phyloP scores from a whole-genome alignment of 2,113 vertebrate genomes.

The Orycteropus afer region DNA sequence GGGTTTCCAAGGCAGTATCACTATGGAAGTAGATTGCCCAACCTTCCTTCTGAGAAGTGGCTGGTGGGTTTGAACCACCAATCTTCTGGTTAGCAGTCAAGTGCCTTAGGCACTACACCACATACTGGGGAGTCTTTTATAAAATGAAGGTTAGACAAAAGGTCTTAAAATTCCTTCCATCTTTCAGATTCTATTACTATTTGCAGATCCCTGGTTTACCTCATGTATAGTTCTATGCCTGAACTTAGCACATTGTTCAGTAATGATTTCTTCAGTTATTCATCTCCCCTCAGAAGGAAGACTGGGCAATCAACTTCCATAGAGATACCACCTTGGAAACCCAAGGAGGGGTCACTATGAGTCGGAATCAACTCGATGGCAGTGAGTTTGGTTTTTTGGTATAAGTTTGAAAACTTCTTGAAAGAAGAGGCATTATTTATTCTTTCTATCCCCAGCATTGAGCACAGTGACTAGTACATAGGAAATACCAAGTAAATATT shows the following conservation, averaged over 20 bases:
- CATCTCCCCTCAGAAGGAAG: too few species aligned
- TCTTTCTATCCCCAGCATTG: background rate
- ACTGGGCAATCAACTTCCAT: too few species aligned
- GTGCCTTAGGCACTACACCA: too few species aligned
- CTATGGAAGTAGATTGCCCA: too few species aligned
- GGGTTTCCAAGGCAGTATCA: too few species aligned
- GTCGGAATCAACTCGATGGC: too few species aligned
- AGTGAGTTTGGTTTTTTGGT: too few species aligned
- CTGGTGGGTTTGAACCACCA: too few species aligned
- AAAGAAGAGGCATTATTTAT: background rate
- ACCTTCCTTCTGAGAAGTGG: too few species aligned
- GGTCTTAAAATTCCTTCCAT: background rate
- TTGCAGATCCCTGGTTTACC: background rate
- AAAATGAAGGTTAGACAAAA: background rate
- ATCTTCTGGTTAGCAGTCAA: too few species aligned
- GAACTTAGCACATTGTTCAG: background rate
- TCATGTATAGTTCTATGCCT: background rate
- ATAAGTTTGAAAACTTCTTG: background rate
- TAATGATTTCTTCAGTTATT: background rate
- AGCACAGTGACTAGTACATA: background rate
- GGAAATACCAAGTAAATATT: background rate
- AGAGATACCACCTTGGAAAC: too few species aligned
- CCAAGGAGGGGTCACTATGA: too few species aligned
- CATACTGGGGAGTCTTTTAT: background rate
- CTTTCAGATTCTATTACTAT: background rate